Percentiles rank a stretch among this genome's conserved stretches.
These are phyloP conservation scores for Eupithecia vulgata DNA, from an alignment of 2,888 invertebrate species.

Conservation along the genomic window DNA sequence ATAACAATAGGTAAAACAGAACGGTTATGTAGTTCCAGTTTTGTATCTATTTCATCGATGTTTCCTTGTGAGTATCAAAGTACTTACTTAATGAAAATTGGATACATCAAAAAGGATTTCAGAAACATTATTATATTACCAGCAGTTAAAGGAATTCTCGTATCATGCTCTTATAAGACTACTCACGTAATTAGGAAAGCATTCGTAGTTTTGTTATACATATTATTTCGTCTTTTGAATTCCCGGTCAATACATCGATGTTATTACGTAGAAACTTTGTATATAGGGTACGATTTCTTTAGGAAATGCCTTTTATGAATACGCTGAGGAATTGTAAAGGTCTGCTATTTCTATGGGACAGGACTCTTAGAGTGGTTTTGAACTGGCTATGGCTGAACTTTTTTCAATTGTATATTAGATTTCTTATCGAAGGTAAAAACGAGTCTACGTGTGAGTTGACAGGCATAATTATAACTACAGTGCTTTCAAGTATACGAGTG, in stretches of 20 bases:
- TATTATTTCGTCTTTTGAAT: constrained; percentile 9
- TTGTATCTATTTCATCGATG: not conserved
- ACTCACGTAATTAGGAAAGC: not conserved
- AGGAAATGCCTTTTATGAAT: constrained; percentile 47
- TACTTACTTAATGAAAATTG: not conserved
- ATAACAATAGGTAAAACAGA: not conserved
- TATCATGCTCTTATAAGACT: not conserved
- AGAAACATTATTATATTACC: not conserved
- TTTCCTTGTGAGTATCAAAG: not conserved
- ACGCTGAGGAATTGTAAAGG: constrained; percentile 41
- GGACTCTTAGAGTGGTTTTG: constrained; percentile 2
- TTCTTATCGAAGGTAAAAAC: too few species aligned
- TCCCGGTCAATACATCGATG: constrained; percentile 20
- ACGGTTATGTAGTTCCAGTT: not conserved
- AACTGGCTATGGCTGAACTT: not conserved
- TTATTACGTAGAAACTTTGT: constrained; percentile 13
- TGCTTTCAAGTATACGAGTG: too few species aligned
- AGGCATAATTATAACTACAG: too few species aligned
- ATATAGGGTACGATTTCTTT: constrained; percentile 29
- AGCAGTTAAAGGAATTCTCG: not conserved
- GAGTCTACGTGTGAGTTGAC: too few species aligned
- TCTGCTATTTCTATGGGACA: constrained; percentile 24
- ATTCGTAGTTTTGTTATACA: not conserved
- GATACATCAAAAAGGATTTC: not conserved
- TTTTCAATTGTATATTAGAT: too few species aligned